Evolutionary conservation across 2,113 vertebrate species (phyloP).

Genomic region (Scolopax mira): DNA sequence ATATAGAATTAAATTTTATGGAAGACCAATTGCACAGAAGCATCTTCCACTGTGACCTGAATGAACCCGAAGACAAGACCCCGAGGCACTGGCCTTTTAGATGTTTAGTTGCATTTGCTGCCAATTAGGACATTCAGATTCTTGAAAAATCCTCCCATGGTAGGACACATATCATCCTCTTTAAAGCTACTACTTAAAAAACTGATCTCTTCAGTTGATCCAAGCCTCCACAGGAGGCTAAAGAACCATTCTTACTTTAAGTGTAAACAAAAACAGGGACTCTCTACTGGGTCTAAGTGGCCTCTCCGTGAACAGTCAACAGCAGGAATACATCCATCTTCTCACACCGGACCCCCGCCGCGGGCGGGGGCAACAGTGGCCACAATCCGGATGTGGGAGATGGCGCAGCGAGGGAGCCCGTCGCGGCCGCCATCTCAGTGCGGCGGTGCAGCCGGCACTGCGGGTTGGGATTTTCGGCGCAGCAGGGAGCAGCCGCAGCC

Average conservation of each 20-base stretch:
- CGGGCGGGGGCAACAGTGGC: background rate
- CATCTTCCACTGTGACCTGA: rapidly evolving
- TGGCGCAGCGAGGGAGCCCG: constrained; percentile 9
- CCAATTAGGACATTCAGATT: background rate
- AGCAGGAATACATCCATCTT: rapidly evolving
- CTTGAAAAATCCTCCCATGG: background rate
- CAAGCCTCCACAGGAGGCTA: background rate
- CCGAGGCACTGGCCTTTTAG: background rate
- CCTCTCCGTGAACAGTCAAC: background rate
- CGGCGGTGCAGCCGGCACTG: constrained; percentile 32
- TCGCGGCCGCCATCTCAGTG: constrained; percentile 40
- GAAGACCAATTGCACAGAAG: rapidly evolving
- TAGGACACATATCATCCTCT: rapidly evolving
- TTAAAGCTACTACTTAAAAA: background rate
- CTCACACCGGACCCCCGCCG: rapidly evolving
- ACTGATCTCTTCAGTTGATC: rapidly evolving
- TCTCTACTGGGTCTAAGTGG: rapidly evolving
- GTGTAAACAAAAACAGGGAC: background rate
- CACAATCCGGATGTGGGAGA: background rate
- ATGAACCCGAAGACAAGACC: background rate
- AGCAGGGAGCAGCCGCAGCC: constrained; percentile 30
- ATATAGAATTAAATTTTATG: background rate
- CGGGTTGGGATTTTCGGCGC: constrained; percentile 43
- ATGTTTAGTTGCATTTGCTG: rapidly evolving
- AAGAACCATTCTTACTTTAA: rapidly evolving